A percentile compares a stretch with the other conserved stretches of the same genome.
Conservation (phyloP, 2,888 invertebrate species). For the Steromphala cineraria region DNA sequence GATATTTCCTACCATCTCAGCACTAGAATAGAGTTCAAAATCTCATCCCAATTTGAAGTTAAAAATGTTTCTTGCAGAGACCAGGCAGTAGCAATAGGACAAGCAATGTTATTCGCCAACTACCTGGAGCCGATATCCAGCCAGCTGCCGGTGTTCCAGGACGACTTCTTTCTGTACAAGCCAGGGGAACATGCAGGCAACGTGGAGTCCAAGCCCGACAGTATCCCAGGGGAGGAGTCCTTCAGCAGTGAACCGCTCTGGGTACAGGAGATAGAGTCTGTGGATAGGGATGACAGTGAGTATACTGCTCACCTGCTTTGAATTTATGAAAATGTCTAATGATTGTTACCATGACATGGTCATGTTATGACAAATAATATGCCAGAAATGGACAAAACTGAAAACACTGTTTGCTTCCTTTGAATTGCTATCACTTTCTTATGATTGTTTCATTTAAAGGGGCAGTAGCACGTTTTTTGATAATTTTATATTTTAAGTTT, state of each 20-base stretch:
- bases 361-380: neutral
- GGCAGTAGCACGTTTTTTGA: too few relatives aligned
- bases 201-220: slow-evolving; percentile 30
- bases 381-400: too few relatives aligned
- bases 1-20: too few relatives aligned
- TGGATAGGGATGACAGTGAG: slow-evolving; percentile 36
- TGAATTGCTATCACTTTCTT: too few relatives aligned
- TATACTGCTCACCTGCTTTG: neutral
- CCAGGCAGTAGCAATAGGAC: slow-evolving; percentile 84
- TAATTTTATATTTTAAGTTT: too few relatives aligned
- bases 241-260: slow-evolving; percentile 56
- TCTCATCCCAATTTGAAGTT: too few relatives aligned
- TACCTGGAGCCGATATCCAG: slow-evolving; percentile 82
- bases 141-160: slow-evolving; percentile 79
- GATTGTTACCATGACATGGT: neutral
- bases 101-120: slow-evolving; percentile 85
- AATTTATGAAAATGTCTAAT: neutral
- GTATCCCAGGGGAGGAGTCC: slow-evolving; percentile 38
- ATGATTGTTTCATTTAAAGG: too few relatives aligned
- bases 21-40: too few relatives aligned
- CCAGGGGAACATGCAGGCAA: slow-evolving; percentile 66
- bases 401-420: too few relatives aligned
- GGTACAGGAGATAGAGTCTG: slow-evolving; percentile 53
- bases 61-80: slow-evolving; percentile 51
- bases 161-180: slow-evolving; percentile 81